Evolutionary conservation across 2,797 vertebrate species (phyloP).

Genomic region (Hephaestus fuliginosus): DNA sequence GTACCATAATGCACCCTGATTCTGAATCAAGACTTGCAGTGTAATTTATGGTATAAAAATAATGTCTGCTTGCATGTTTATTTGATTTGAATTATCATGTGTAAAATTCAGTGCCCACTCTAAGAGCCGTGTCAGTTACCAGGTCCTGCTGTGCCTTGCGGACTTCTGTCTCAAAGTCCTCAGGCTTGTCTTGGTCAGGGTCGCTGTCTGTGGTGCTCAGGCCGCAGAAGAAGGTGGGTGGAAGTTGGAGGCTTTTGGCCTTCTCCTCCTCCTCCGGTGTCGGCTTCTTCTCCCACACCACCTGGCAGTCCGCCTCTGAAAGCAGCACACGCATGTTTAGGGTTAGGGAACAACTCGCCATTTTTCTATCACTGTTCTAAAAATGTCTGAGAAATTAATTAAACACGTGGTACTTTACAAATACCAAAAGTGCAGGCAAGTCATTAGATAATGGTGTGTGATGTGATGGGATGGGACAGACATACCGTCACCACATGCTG

Average conservation of each 20-base stretch:
- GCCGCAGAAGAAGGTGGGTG: slow-evolving; percentile 90
- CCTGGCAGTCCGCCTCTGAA: slow-evolving; percentile 85
- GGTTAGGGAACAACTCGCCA: background rate
- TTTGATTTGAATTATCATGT: background rate
- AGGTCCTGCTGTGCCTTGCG: slow-evolving; percentile 83
- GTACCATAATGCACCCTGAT: background rate
- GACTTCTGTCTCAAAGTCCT: slow-evolving; percentile 90
- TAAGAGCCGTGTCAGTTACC: slow-evolving; percentile 59
- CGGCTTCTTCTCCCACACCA: slow-evolving; percentile 91
- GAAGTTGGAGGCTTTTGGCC: slow-evolving; percentile 88
- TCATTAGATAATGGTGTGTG: background rate
- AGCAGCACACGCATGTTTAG: slow-evolving; percentile 15
- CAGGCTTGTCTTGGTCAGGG: slow-evolving; percentile 85
- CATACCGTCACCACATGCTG: slow-evolving; percentile 68
- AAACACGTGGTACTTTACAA: background rate
- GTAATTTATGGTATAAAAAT: background rate
- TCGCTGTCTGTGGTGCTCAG: slow-evolving; percentile 87
- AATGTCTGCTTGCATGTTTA: background rate
- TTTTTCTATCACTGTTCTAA: background rate
- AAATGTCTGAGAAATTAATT: background rate
- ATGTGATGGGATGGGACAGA: background rate
- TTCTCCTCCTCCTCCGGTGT: slow-evolving; percentile 88
- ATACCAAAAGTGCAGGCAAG: background rate
- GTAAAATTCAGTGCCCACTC: background rate
- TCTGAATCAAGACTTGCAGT: background rate